Percentiles rank a stretch among this genome's conserved stretches.
These are phyloP conservation scores for Nemotelus nigrinus DNA, from an alignment of 2,888 invertebrate genomes.

Conservation along the genomic window DNA sequence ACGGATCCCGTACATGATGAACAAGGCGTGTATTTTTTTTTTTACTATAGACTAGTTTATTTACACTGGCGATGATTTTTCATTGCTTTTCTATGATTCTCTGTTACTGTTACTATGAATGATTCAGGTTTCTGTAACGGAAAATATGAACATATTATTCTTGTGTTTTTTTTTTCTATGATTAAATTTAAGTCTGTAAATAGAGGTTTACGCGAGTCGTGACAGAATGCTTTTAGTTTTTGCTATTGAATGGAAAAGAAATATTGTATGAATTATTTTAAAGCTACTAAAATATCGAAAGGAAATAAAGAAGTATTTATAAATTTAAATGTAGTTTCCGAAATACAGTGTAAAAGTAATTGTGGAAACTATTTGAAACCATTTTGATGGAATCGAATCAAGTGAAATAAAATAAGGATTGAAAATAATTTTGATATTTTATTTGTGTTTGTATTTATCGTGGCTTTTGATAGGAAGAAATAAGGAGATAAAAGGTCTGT, in stretches of 20 bases:
- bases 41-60: too few relatives aligned
- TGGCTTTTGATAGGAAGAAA: too few relatives aligned
- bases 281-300: neutral
- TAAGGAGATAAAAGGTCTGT: too few relatives aligned
- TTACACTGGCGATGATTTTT: too few relatives aligned
- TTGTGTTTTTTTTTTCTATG: too few relatives aligned
- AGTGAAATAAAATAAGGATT: constrained; percentile 2
- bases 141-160: too few relatives aligned
- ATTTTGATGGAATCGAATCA: constrained; percentile 3
- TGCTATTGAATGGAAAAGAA: constrained; percentile 14
- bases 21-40: too few relatives aligned
- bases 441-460: too few relatives aligned
- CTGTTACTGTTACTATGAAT: too few relatives aligned
- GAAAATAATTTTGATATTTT: neutral
- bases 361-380: neutral
- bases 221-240: constrained; percentile 22
- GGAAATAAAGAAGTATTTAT: constrained; percentile 36
- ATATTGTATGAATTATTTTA: constrained; percentile 14
- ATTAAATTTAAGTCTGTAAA: constrained; percentile 10
- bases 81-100: too few relatives aligned
- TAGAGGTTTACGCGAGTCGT: constrained; percentile 29
- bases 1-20: too few relatives aligned
- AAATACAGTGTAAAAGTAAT: neutral
- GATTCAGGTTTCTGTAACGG: too few relatives aligned
- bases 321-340: constrained; percentile 29